Evolutionary conservation across 92 coral and sea anemone genomes (phyloP).

Genomic region (Bergia sp.): DNA sequence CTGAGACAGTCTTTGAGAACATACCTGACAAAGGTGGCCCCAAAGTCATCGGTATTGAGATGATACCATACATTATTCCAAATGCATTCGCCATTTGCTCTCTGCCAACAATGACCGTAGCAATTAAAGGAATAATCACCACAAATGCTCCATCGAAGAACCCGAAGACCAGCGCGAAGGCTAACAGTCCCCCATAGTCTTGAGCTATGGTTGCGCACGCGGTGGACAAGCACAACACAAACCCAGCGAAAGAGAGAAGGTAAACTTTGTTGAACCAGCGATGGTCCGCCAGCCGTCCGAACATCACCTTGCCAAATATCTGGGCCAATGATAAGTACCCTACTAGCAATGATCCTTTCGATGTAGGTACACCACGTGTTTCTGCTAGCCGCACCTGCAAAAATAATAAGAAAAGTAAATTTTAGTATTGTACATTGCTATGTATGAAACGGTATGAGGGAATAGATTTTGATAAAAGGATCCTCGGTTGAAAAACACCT

Average conservation of each 20-base stretch:
- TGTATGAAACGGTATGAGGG: too few relatives aligned
- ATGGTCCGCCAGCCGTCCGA: constrained; percentile 81
- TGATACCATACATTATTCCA: constrained; percentile 71
- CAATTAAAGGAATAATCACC: constrained; percentile 74
- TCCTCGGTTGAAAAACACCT: too few relatives aligned
- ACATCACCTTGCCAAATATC: constrained; percentile 78
- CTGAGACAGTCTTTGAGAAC: not conserved
- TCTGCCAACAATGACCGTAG: constrained; percentile 76
- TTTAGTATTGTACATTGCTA: not conserved
- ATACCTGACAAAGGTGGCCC: constrained; percentile 86
- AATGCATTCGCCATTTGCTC: constrained; percentile 72
- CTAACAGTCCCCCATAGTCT: constrained; percentile 64
- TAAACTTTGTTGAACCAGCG: constrained; percentile 66
- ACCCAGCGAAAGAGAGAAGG: constrained; percentile 54
- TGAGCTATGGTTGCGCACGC: constrained; percentile 73
- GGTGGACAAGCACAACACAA: constrained; percentile 53
- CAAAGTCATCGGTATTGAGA: constrained; percentile 72
- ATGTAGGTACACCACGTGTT: constrained; percentile 68
- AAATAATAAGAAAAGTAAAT: not conserved
- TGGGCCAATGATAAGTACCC: constrained; percentile 80
- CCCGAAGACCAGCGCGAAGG: constrained; percentile 71
- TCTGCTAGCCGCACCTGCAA: constrained; percentile 70
- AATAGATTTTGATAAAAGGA: too few relatives aligned
- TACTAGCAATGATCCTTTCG: constrained; percentile 74
- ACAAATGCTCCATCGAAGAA: constrained; percentile 87